Evolutionary conservation across 1,140 invertebrate species (phyloP).

Genomic region (Trinorchestia longiramus): DNA sequence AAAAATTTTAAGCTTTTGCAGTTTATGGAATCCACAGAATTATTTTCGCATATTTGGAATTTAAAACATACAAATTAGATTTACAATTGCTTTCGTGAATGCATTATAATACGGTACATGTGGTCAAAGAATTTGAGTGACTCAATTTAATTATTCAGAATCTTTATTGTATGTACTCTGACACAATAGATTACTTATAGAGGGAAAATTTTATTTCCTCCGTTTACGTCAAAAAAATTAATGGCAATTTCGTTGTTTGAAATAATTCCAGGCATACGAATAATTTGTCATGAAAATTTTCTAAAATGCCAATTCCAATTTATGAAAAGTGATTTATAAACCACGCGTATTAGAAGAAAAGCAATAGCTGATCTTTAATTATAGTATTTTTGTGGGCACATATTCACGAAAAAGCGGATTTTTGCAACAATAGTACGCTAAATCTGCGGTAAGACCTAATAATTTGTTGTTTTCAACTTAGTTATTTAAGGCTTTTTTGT

Average conservation of each 20-base stretch:
- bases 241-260: neutral
- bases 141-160: too few species aligned
- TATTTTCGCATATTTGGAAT: neutral
- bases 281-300: neutral
- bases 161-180: too few species aligned
- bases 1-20: neutral
- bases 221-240: too few species aligned
- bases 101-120: neutral
- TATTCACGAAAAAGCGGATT: neutral
- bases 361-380: neutral
- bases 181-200: too few species aligned
- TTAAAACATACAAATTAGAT: neutral
- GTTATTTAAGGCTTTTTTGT: neutral
- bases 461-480: neutral
- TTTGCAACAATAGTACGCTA: neutral
- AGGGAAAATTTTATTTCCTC: too few species aligned
- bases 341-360: neutral
- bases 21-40: neutral
- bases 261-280: neutral
- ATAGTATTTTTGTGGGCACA: neutral
- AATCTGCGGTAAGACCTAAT: neutral
- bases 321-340: neutral
- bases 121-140: too few species aligned
- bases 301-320: neutral
- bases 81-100: neutral